Base-by-base conservation (phyloP, 1,140 invertebrate species). In the Drosophila micromelanica region DNA sequence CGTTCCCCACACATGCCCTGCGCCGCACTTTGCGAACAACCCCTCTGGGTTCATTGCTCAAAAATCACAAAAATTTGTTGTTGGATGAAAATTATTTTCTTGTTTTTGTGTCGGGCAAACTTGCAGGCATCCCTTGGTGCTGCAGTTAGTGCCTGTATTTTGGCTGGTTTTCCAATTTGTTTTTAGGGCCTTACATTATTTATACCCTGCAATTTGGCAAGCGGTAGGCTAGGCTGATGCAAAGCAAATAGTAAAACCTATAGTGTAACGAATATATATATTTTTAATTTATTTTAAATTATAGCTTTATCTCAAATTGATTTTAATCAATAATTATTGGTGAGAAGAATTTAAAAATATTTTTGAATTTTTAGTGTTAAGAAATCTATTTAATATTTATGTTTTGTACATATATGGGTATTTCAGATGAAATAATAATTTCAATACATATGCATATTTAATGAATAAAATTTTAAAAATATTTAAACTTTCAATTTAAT, bases 81-180 rank as follows among this genome's bases (percentile, higher is more conserved):
- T 74, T 61, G 57, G 46, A 64, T 75, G 73, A 48, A 75, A 71
- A 76, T 73, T 56, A 68, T 76, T 73, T 76, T 73, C 73, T 76
- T 76, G 73, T 73, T 76, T 76, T 67, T 51, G 52, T 73, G 69
- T 45, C 54, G 48, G 62, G 43, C 52, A 51, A 51, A 51, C 52
- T 57, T 43, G 45, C 61, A 42, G 63, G 55, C 38, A 40, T 32
- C 40, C 51, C 42, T 56, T 49, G 37, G 57, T 11, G 35, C 67
- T 56, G 73, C 55, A 56, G 52, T 37, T 13, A 27, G 35, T 27
- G 49, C 27, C 12, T 43, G 11, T 13, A 37, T 46, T 46, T 15
- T 11, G 23, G 70, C 78, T 64, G 60, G 63, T 78, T 85, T 86
- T 42, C 80, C 65, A 78, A 79, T 85, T 85, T 80, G 81, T 78